A percentile compares a stretch with the other conserved stretches of the same genome.
Evolutionary conservation across 2,113 vertebrate species (phyloP).

Genomic region (Xenopus borealis): DNA sequence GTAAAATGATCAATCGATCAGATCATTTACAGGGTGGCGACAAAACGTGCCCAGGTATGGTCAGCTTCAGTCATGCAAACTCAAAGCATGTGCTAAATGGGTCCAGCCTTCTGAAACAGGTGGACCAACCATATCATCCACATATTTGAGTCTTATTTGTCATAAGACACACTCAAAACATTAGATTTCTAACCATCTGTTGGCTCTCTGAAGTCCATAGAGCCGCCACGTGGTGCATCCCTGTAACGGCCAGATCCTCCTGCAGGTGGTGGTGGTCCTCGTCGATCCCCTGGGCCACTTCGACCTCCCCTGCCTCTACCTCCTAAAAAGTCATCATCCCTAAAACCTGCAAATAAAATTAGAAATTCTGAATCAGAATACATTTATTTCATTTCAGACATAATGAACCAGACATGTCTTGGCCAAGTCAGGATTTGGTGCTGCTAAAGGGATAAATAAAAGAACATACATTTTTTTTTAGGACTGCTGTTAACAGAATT

Average conservation of each 20-base stretch:
- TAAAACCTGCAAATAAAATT: constrained; percentile 71
- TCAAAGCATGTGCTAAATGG: no score
- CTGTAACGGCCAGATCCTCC: constrained; percentile 77
- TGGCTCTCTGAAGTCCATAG: constrained; percentile 93
- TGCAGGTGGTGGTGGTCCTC: constrained; percentile 67
- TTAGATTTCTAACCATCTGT: constrained; percentile 85
- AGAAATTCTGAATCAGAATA: neutral
- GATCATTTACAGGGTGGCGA: no score
- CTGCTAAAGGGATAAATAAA: no score
- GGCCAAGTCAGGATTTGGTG: neutral
- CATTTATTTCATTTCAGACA: no score
- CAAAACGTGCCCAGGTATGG: no score
- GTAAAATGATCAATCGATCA: no score
- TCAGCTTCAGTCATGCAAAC: no score
- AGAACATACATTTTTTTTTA: no score
- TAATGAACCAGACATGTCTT: neutral
- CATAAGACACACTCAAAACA: neutral
- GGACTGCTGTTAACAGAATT: no score
- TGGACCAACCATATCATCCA: no score
- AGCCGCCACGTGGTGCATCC: constrained; percentile 81
- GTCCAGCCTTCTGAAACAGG: no score
- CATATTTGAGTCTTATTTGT: no score
- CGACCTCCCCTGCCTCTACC: constrained; percentile 76
- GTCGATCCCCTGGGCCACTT: constrained; percentile 72
- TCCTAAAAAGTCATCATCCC: constrained; percentile 87